These are phyloP conservation scores for Heliconius hermathena DNA, from an alignment of 1,140 invertebrate species.

Conservation along the genomic window DNA sequence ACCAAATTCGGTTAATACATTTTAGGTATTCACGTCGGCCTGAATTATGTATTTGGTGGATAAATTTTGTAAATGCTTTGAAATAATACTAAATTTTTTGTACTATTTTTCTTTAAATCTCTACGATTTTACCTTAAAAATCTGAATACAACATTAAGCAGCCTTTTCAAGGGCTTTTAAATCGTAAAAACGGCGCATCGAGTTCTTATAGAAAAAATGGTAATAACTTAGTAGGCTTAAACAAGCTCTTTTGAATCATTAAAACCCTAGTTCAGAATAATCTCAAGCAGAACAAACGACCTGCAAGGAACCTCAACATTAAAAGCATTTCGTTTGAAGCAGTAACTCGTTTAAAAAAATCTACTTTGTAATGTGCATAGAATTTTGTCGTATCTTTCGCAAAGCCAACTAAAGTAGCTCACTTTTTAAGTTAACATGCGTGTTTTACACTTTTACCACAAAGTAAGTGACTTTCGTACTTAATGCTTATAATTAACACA, in stretches of 20 bases:
- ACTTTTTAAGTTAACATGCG: conserved; percentile 20
- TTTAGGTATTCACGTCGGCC: conserved; percentile 1
- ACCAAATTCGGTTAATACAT: conserved; percentile 14
- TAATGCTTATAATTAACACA: conserved; percentile 18
- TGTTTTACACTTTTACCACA: conserved; percentile 20
- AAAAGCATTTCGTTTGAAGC: conserved; percentile 35
- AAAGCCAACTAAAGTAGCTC: conserved; percentile 21
- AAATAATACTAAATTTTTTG: background rate
- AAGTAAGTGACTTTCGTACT: conserved; percentile 16
- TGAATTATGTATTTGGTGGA: background rate
- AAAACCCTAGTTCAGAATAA: conserved; percentile 37
- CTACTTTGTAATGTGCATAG: conserved; percentile 31
- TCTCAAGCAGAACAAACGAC: conserved; percentile 40
- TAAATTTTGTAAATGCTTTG: background rate
- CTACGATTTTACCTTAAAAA: conserved; percentile 7
- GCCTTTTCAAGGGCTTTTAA: conserved; percentile 29
- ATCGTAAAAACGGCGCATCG: conserved; percentile 32
- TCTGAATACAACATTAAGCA: conserved; percentile 2
- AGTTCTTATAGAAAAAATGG: conserved; percentile 29
- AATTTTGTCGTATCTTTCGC: conserved; percentile 26
- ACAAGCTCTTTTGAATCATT: conserved; percentile 41
- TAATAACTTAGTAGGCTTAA: conserved; percentile 42
- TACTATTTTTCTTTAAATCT: background rate
- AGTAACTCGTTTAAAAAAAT: conserved; percentile 32
- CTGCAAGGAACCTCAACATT: conserved; percentile 30